Base-by-base conservation (phyloP, 2,888 invertebrate genomes). In the Lycaena phlaeas region DNA sequence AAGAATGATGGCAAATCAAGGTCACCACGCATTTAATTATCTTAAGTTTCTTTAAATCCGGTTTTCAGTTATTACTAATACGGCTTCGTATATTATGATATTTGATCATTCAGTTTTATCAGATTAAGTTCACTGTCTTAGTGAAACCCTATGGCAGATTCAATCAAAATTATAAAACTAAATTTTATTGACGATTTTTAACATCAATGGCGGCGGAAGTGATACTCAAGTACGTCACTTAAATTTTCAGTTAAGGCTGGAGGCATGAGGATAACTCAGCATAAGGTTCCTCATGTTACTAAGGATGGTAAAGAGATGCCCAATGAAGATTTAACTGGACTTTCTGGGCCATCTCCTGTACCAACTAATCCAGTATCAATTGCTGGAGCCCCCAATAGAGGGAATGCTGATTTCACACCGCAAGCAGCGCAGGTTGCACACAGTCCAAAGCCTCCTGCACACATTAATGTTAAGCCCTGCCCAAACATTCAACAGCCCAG, bases 261-360 rank as follows among this genome's bases (percentile, higher is more conserved):
- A 38, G 95, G 95, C 2, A 95, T 95, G 95, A 87, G 96, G 53
- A 95, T 96, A 59, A 94, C 93, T 9, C 95, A 96, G 61, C 92
- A 96, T 64, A 95, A 95, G 72, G 75, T 86, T 1, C 87, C 90
- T 4, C 89, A 89, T 53, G 75, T 88, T n/a, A n/a, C n/a, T 27
- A 90, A 89, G 52, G 89, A 90, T 40, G 84, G 82, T 9, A 91
- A 88, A 64, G 88, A 88, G 54, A 57, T 87, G 5, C 72, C 87
- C 2, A 87, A 88, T 38, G 92, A 92, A 63, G 92, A 92, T 59
- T 87, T 89, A 45, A 91, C 91, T 0, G 91, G 91, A 27, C 85
- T 92, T 1, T 89, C 92, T 40, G 90, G 93, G 15, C 90, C 90
- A 0, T 87, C 87, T 9, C 89, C 89, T 28, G 93, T 95, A 46